Evolutionary conservation across 2,113 vertebrate genomes (phyloP), one percentile per base, ranked within the genome.

Genomic region (Protobothrops mucrosquamatus): DNA sequence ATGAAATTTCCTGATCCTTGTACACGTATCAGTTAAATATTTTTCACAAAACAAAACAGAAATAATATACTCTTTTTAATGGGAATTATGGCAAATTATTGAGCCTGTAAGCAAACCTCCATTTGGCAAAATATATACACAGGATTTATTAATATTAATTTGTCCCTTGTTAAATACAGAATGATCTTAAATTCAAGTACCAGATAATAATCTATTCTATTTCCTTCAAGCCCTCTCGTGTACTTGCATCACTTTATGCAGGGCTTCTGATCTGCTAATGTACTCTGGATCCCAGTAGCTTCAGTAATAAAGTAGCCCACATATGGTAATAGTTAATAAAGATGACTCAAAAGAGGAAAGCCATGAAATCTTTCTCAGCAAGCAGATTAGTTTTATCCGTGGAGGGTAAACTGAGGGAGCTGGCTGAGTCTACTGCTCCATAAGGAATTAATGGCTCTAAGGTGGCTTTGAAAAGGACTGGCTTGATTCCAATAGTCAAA

Each of bases 401-500:
- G 64, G 51, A 48, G 43, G 91, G 39, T 92, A 34, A 51, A 94
- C 12, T 93, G 59, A n/a, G 46, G 57, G 39, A 90, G 92, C 93
- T 90, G 92, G 91, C 56, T 20, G 91, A 90, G 54, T 94, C 89
- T 91, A 93, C 89, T 87, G 91, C 91, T 34, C 2, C 91, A 90
- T 24, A 88, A 92, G 88, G 69, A 94, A 90, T 86, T 85, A 92
- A 86, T 46, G 52, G 90, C 90, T 91, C 86, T 91, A 90, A 92
- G 48, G 93, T 95, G 64, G 2, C 93, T 95, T 93, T 94, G n/a
- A 57, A 94, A 93, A 14, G 88, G 52, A 91, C 91, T 95, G 89
- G 39, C 89, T 93, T 48, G 85, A 15, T 95, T 55, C 10, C 39
- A 95, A 89, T 95, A 81, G 51, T 89, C 51, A 95, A 94, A 87